These are phyloP conservation scores for Alosa alosa DNA, from an alignment of 2,113 vertebrate genomes.

Conservation along the genomic window DNA sequence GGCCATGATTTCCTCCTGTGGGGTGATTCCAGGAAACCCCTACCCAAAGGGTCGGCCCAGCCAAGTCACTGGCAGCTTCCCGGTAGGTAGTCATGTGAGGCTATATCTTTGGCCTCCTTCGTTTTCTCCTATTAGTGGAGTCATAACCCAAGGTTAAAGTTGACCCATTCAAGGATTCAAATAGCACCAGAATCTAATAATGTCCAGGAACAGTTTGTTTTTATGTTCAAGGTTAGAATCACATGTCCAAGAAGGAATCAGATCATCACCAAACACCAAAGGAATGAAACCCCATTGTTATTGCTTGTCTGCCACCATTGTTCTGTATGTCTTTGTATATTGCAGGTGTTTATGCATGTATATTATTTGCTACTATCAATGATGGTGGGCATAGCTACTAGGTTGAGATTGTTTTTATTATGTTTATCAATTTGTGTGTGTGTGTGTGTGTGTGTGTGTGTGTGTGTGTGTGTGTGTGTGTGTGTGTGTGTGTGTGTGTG, in stretches of 20 bases:
- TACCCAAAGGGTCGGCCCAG: conserved; percentile 97
- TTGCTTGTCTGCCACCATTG: too few relatives aligned
- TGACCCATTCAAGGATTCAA: neutral
- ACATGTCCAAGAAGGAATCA: neutral
- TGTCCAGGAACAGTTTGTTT: neutral
- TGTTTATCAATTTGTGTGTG: neutral
- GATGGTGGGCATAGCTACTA: too few relatives aligned
- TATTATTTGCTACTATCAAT: too few relatives aligned
- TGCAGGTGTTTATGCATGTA: too few relatives aligned
- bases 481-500: too few relatives aligned
- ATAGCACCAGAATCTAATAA: neutral
- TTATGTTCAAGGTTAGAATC: neutral
- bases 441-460: neutral
- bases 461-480: too few relatives aligned
- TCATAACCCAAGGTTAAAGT: neutral
- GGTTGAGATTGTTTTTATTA: too few relatives aligned
- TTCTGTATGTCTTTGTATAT: too few relatives aligned
- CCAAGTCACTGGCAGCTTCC: conserved; percentile 88
- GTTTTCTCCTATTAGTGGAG: neutral
- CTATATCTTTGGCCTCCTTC: too few relatives aligned
- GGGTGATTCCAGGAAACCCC: conserved; percentile 95
- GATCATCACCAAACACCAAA: neutral
- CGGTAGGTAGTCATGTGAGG: conserved; percentile 73
- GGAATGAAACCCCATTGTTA: neutral
- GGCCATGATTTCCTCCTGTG: conserved; percentile 97